Evolutionary conservation across 2,797 vertebrate genomes (phyloP), one percentile per base, ranked within the genome.

Genomic region (Limnodromus scolopaceus): DNA sequence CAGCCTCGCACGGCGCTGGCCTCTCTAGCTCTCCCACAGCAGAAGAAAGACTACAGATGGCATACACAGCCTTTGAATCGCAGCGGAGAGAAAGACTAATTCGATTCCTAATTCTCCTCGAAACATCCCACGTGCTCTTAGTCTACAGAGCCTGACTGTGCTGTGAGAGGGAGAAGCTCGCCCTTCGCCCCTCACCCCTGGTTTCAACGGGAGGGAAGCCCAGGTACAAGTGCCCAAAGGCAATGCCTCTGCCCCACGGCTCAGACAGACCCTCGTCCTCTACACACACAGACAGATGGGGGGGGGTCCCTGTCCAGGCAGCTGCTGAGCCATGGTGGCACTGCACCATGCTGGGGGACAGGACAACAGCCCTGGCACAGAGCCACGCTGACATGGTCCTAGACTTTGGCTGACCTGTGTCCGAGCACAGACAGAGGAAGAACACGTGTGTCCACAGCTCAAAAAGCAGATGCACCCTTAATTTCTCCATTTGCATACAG

Each of bases 261-360:
- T 84, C 43, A 15, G 32, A 9, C 32, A 8, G 64, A 30, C 39
- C 61, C 34, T 48, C 0, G 0, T 27, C 54, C 63, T 48, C 20
- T 23, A 4, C 23, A 4, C 3, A 0, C 6, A 0, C 1, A 8
- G 71, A 14, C 19, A 39, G 53, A 4, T 9, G 17, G 6, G 18
- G 7, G 11, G n/a, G n/a, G n/a, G n/a, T 55, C 38, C 45, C 71
- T 72, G 64, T n/a, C 20, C 36, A 12, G 43, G 72, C 39, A 54
- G 64, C 25, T 3, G 2, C 64, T 61, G 68, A 53, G 49, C 68
- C 0, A 0, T 22, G 24, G 22, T 32, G 48, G 17, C 76, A 63
- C 39, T 3, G 1, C 0, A 2, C 41, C 1, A 0, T 1, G 1
- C 6, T 0, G 10, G 11, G 36, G 69, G 18, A n/a, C n/a, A 11